Percentiles rank a stretch among this genome's conserved stretches.
Evolutionary conservation across 2,797 vertebrate species (phyloP).

Genomic region (Micropoecilia bifurca): DNA sequence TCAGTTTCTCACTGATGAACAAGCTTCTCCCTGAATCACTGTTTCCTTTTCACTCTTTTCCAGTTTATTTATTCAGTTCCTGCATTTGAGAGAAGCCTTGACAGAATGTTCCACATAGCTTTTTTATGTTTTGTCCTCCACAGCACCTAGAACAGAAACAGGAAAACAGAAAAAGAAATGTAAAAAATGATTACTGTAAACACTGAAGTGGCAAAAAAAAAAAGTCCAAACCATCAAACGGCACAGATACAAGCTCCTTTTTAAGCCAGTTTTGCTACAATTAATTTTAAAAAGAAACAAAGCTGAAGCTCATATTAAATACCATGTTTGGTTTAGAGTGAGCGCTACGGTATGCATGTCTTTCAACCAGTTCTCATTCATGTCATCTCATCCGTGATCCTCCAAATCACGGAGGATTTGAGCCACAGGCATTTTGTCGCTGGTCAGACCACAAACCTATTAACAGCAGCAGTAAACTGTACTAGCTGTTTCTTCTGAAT

Average conservation of each 20-base stretch:
- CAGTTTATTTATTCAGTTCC: not conserved
- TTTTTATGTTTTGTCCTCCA: not conserved
- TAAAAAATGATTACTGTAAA: not conserved
- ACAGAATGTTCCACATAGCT: not conserved
- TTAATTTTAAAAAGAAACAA: not conserved
- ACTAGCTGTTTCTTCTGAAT: not conserved
- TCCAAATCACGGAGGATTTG: not conserved
- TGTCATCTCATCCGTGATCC: too few relatives aligned
- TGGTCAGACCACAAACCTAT: not conserved
- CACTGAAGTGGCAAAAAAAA: not conserved
- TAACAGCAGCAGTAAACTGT: not conserved
- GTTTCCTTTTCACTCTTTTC: not conserved
- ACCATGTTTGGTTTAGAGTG: not conserved
- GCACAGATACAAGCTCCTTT: not conserved
- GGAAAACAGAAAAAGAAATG: not conserved
- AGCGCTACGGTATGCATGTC: not conserved
- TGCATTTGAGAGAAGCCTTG: not conserved
- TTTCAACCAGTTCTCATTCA: not conserved
- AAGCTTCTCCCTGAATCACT: not conserved
- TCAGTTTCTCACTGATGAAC: not conserved
- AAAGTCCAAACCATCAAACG: not conserved
- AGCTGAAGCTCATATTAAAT: not conserved
- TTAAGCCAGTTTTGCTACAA: not conserved
- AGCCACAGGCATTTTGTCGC: not conserved
- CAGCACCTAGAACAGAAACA: not conserved